These are phyloP conservation scores for Odontamblyopus lacepedii DNA, from an alignment of 2,797 vertebrate species.

Conservation along the genomic window DNA sequence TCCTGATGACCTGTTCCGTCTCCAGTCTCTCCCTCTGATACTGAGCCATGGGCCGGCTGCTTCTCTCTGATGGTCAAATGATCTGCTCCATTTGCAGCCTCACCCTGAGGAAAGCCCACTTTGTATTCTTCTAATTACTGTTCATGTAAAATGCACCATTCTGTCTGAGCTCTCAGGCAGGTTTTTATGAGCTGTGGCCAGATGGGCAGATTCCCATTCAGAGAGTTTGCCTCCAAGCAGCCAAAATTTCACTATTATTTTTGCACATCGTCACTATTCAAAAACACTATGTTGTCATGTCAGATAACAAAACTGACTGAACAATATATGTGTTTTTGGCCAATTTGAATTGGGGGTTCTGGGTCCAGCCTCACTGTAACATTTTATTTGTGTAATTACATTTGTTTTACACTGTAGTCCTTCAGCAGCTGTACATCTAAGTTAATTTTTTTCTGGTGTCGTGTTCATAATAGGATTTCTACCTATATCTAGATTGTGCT, in stretches of 20 bases:
- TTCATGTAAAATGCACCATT: slow-evolving; percentile 58
- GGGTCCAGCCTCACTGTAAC: not conserved
- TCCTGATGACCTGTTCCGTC: slow-evolving; percentile 25
- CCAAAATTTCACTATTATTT: slow-evolving; percentile 24
- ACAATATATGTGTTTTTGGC: not conserved
- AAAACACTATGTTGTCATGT: slow-evolving; percentile 3
- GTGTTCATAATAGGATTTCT: not conserved
- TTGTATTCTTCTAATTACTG: slow-evolving; percentile 60
- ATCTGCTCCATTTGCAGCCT: slow-evolving; percentile 49
- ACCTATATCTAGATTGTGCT: not conserved
- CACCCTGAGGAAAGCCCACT: slow-evolving; percentile 27
- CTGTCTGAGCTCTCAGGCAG: slow-evolving; percentile 43
- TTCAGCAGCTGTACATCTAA: not conserved
- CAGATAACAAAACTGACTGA: not conserved
- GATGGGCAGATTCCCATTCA: slow-evolving; percentile 15
- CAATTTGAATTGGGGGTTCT: not conserved
- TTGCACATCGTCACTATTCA: slow-evolving; percentile 6
- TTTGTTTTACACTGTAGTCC: not conserved
- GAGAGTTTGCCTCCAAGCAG: slow-evolving; percentile 19
- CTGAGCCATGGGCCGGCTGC: slow-evolving; percentile 22
- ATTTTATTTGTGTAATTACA: not conserved
- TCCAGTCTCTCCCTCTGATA: slow-evolving; percentile 19
- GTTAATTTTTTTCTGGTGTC: not conserved
- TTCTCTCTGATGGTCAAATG: slow-evolving; percentile 54
- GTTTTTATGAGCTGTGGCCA: slow-evolving; percentile 48